phyloP scores from a whole-genome alignment of 2,888 invertebrate genomes.

The Trissolcus brochymenae region DNA sequence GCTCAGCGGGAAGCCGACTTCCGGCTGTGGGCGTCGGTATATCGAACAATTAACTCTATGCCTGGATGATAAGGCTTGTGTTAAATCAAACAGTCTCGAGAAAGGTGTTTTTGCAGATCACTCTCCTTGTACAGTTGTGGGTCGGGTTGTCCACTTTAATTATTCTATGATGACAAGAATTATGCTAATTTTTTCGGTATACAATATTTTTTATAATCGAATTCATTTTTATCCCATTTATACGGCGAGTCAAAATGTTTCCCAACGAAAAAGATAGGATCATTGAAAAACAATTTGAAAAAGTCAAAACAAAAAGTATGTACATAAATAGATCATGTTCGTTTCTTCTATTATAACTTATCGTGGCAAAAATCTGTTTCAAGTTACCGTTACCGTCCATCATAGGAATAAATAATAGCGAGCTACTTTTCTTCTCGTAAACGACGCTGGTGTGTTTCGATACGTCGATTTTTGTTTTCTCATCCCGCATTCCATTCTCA shows the following conservation, averaged over 20 bases:
- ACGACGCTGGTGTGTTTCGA: too few relatives aligned
- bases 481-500: conserved; percentile 36
- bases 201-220: neutral
- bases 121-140: conserved; percentile 37
- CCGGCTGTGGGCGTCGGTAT: conserved; percentile 54
- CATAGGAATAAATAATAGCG: conserved; percentile 40
- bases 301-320: conserved; percentile 9
- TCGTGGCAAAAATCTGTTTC: conserved; percentile 22
- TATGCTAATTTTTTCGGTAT: conserved; percentile 46
- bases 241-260: neutral
- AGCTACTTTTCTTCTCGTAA: conserved; percentile 31
- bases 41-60: conserved; percentile 59
- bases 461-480: conserved; percentile 18
- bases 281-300: neutral
- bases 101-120: conserved; percentile 57
- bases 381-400: conserved; percentile 44
- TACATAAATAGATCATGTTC: neutral
- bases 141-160: conserved; percentile 41
- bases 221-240: neutral
- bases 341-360: too few relatives aligned
- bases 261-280: neutral
- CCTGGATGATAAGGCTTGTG: conserved; percentile 55
- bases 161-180: conserved; percentile 45
- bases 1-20: conserved; percentile 62
- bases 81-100: conserved; percentile 56